Base-by-base conservation (phyloP, 2,113 vertebrate species). In the Phoenicopterus ruber region DNA sequence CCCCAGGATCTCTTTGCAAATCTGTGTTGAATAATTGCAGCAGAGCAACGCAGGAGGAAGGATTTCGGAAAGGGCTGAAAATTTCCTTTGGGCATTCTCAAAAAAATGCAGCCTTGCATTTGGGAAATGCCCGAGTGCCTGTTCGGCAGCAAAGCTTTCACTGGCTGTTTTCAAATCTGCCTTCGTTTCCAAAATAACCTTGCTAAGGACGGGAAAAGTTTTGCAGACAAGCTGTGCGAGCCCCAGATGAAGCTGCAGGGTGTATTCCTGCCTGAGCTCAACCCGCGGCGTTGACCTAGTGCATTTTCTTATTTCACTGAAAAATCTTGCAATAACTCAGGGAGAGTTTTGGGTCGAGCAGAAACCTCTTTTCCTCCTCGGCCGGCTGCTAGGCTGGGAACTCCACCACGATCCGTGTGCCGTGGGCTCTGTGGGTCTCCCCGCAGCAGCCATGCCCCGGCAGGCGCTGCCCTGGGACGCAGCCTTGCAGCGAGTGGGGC, bases 61-160 rank as follows among this genome's bases (percentile, higher is more conserved):
- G 74, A 86, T 88, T 93, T 80, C 58, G 61, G 79, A 85, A 94
- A 86, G 70, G 47, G 38, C 84, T 82, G 93, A 90, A 86, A 67
- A 84, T 96, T 91, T 96, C 91, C 77, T 58, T 96, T 59, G 77
- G 69, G 73, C 14, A 21, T 88, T 74, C 57, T 74, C 88, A 57
- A 84, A 92, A 93, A 92, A 93, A 73, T 20, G 80, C 82, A 96
- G 86, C 44, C 50, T 91, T 36, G 57, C 4, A 0, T 67, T 81
- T 88, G 94, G 94, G 93, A 94, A 93, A 73, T 89, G 93, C 91
- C 86, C 11, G 0, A 86, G 63, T 0, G 16, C 36, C 52, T 85
- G 26, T 36, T 49, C 3, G 1, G 32, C 70, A 82, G 82, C 71
- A 15, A 61, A 67, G 34, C 73, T 58, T 57, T 74, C 73, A 24